Evolutionary conservation across 2,888 invertebrate genomes (phyloP), one percentile per base, ranked within the genome.

Genomic region (Drosophila eohydei): DNA sequence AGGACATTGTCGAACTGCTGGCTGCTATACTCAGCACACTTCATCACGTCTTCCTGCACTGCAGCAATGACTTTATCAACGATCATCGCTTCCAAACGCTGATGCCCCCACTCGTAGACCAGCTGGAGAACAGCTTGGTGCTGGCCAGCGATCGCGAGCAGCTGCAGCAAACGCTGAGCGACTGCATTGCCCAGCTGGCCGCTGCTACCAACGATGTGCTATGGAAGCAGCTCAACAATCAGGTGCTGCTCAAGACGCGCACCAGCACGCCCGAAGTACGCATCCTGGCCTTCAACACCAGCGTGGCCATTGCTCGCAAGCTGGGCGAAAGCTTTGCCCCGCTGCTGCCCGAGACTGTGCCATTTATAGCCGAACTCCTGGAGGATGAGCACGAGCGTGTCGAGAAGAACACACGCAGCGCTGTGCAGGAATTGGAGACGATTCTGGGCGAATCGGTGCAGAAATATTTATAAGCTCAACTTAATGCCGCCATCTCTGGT

Each of bases 181-280:
- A 96, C 0, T 97, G 97, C 89, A 94, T 98, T 68, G 95, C 96
- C 0, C 96, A 97, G 86, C 95, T 98, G 85, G 96, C 97, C 0
- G 95, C 96, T 12, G 96, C 96, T 2, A 96, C 95, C 3, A 98
- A 97, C 89, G 98, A 98, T 91, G 95, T 97, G 0, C 92, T 97
- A 34, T 98, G 98, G 96, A 98, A 98, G 91, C 95, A 97, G 81
- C 93, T 98, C 72, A 97, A 98, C 91, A 97, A 98, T 92, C 97
- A 98, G 91, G 95, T 98, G 74, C 93, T 98, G 61, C 94, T 98
- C 76, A 98, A 98, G 93, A 97, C 97, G 0, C 95, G 97, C 71
- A 95, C 96, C 85, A 94, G 95, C 78, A 95, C 95, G 70, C 94
- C 96, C 0, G 94, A 95, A 91, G 96, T 97, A 74, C 94, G 97